Conservation (phyloP, 1,140 invertebrate species). For the Sycobia sp. region DNA sequence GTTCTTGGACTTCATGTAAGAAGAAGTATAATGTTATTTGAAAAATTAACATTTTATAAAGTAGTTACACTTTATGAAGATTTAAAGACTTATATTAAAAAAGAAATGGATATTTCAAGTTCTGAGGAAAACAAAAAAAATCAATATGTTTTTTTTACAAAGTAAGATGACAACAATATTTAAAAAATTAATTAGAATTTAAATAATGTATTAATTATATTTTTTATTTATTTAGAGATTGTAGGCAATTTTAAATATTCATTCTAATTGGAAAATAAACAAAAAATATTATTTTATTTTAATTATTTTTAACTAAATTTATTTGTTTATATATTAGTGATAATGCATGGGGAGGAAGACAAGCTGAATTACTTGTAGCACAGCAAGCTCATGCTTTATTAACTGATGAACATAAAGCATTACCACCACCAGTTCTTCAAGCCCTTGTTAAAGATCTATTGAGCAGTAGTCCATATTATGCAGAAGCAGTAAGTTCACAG, state of each 20-base stretch:
- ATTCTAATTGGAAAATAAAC: conserved; percentile 34
- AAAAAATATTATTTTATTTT: conserved; percentile 56
- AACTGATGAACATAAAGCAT: conserved; percentile 78
- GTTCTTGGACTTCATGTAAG: conserved; percentile 77
- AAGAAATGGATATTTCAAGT: conserved; percentile 2
- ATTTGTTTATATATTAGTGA: neutral
- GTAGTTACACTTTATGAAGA: conserved; percentile 72
- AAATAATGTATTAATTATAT: neutral
- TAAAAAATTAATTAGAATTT: neutral
- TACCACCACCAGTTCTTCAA: conserved; percentile 78
- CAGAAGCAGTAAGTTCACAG: conserved; percentile 73
- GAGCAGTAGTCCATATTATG: conserved; percentile 78
- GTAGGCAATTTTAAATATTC: neutral
- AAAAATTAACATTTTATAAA: conserved; percentile 82
- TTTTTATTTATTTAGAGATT: conserved; percentile 22
- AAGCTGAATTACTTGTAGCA: conserved; percentile 86
- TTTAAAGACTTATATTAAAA: conserved; percentile 62
- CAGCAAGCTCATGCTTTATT: conserved; percentile 82
- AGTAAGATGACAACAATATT: neutral
- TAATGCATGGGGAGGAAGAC: conserved; percentile 78
- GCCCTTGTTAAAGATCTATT: conserved; percentile 78
- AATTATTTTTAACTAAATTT: neutral
- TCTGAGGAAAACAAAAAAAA: neutral
- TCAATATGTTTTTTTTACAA: conserved; percentile 5
- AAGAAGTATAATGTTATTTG: conserved; percentile 78